phyloP scores from a whole-genome alignment of 2,888 invertebrate genomes.

The Drosophila affinis region DNA sequence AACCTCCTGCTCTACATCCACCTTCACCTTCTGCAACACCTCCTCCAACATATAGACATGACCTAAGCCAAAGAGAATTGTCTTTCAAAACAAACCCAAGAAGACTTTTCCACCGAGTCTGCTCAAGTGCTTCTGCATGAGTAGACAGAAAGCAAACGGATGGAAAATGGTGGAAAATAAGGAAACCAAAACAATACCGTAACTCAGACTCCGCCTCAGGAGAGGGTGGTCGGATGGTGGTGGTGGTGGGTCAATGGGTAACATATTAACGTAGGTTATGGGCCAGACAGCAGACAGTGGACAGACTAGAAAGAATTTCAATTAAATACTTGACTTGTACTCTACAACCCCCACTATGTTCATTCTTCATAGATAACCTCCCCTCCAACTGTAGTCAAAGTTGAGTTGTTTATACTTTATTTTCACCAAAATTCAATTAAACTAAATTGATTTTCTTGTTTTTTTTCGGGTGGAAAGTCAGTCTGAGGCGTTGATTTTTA shows the following conservation, averaged over 20 bases:
- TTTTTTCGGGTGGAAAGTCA: background rate
- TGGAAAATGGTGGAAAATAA: slow-evolving; percentile 4
- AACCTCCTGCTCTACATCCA: background rate
- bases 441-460: slow-evolving; percentile 5
- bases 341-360: background rate
- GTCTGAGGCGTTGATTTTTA: slow-evolving; percentile 30
- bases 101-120: slow-evolving; percentile 27
- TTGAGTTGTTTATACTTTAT: slow-evolving; percentile 7
- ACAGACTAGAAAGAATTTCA: slow-evolving; percentile 8
- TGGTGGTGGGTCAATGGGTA: slow-evolving; percentile 24
- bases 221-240: background rate
- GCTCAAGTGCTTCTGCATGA: slow-evolving; percentile 52
- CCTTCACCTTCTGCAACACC: background rate
- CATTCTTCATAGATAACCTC: slow-evolving; percentile 2
- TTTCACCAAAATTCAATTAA: slow-evolving; percentile 23
- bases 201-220: background rate
- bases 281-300: background rate
- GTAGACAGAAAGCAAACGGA: slow-evolving; percentile 40
- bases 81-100: slow-evolving; percentile 30
- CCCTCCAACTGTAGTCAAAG: background rate
- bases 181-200: slow-evolving; percentile 11
- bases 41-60: slow-evolving; percentile 15
- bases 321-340: slow-evolving; percentile 8
- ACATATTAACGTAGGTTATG: slow-evolving; percentile 43
- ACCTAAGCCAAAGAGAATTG: slow-evolving; percentile 29